A percentile compares a stretch with the other conserved stretches of the same genome.
phyloP scores from a whole-genome alignment of 2,113 vertebrate genomes.

The Gavialis gangeticus region DNA sequence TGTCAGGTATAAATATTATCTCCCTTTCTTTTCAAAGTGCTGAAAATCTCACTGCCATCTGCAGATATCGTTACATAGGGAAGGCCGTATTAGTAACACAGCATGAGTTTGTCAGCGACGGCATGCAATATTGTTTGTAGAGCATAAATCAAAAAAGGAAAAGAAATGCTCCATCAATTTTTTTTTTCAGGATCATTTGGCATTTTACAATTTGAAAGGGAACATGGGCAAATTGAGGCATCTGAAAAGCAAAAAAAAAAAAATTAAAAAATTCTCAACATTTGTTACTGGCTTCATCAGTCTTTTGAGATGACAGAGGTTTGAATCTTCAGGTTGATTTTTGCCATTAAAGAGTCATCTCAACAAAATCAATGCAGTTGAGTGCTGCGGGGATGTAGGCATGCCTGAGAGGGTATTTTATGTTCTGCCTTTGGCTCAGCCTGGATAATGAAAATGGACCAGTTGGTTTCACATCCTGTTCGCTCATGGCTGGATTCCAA shows the following conservation, averaged over 20 bases:
- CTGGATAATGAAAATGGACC: not conserved
- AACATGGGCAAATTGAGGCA: too few species aligned
- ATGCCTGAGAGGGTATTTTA: not conserved
- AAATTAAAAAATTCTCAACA: not conserved
- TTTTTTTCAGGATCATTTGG: constrained; percentile 55
- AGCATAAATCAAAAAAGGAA: constrained; percentile 61
- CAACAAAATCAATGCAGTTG: not conserved
- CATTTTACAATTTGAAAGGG: constrained; percentile 48
- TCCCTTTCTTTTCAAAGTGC: not conserved
- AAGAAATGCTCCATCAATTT: not conserved
- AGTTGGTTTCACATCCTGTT: not conserved
- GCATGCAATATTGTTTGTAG: constrained; percentile 35
- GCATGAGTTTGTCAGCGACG: constrained; percentile 47
- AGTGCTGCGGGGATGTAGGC: not conserved
- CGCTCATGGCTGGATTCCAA: accelerated
- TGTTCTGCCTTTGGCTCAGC: constrained; percentile 7
- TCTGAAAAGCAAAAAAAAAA: too few species aligned
- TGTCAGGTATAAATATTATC: constrained; percentile 50
- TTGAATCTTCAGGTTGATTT: not conserved
- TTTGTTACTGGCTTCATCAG: not conserved
- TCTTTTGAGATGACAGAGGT: not conserved
- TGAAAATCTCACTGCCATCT: constrained; percentile 43
- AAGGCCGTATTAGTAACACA: constrained; percentile 30
- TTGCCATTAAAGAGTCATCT: not conserved
- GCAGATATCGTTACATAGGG: not conserved